Conservation (phyloP, 2,888 invertebrate genomes). For the Heliconius aoede region DNA sequence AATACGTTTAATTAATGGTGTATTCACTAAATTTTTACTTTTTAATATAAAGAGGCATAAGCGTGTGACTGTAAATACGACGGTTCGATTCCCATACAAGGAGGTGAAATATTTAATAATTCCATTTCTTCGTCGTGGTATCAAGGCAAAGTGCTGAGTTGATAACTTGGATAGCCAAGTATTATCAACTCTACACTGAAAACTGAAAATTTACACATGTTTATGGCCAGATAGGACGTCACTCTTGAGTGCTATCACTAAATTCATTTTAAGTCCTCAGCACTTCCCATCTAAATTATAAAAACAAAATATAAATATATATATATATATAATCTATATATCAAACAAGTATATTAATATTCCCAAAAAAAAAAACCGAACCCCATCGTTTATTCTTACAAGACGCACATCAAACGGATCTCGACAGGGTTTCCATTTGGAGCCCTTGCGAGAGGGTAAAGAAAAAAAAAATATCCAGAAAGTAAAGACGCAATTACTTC, state of each 20-base stretch:
- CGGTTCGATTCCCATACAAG: no score
- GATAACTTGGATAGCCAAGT: no score
- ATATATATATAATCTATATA: conserved; percentile 3
- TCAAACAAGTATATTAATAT: conserved; percentile 12
- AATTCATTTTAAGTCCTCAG: neutral
- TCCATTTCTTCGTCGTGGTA: no score
- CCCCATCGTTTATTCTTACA: conserved; percentile 55
- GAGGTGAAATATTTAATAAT: no score
- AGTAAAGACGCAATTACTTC: conserved; percentile 80
- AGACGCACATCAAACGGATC: conserved; percentile 63
- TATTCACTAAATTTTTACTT: no score
- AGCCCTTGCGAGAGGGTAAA: conserved; percentile 65
- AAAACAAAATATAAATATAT: neutral
- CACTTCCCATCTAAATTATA: conserved; percentile 10
- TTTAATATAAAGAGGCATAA: no score
- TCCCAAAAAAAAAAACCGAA: conserved; percentile 30
- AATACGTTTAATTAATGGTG: no score
- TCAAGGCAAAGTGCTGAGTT: no score
- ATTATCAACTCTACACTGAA: no score
- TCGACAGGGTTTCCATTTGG: conserved; percentile 56
- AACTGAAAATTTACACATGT: no score
- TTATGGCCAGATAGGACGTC: neutral
- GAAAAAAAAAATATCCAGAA: conserved; percentile 68
- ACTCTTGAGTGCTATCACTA: neutral
- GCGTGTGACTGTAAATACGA: no score